phyloP scores from a whole-genome alignment of 2,888 invertebrate species.

The Podotricha telesiphe region DNA sequence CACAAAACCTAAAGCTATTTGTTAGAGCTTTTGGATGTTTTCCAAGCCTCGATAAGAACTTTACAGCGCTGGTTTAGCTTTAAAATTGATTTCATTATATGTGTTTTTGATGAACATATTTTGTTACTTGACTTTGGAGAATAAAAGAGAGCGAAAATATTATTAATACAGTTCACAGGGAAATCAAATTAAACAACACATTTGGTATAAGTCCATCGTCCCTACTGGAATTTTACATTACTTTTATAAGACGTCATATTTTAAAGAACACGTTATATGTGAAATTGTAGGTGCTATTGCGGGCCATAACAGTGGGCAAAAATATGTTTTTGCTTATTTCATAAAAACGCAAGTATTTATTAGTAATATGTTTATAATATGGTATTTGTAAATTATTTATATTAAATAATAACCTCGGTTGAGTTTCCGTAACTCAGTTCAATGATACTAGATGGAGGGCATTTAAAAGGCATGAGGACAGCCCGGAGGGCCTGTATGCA shows the following conservation, averaged over 20 bases:
- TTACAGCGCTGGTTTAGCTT: constrained; percentile 6
- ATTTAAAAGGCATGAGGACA: too few relatives aligned
- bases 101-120: neutral
- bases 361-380: too few relatives aligned
- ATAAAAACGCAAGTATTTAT: too few relatives aligned
- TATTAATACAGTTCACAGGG: too few relatives aligned
- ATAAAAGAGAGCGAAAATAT: too few relatives aligned
- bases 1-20: constrained; percentile 28
- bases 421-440: too few relatives aligned
- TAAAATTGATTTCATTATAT: constrained; percentile 10
- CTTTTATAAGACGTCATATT: neutral
- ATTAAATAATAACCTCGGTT: too few relatives aligned
- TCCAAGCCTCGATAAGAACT: constrained; percentile 32
- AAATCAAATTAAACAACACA: neutral
- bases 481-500: too few relatives aligned
- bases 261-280: neutral
- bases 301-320: too few relatives aligned
- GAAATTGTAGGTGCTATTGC: neutral
- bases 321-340: too few relatives aligned
- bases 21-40: constrained; percentile 31
- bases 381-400: too few relatives aligned
- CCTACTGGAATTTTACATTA: neutral
- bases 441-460: too few relatives aligned
- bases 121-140: neutral
- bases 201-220: neutral